Evolutionary conservation across 1,140 invertebrate species (phyloP).

Genomic region (Pseudomyrmex cubaensis): DNA sequence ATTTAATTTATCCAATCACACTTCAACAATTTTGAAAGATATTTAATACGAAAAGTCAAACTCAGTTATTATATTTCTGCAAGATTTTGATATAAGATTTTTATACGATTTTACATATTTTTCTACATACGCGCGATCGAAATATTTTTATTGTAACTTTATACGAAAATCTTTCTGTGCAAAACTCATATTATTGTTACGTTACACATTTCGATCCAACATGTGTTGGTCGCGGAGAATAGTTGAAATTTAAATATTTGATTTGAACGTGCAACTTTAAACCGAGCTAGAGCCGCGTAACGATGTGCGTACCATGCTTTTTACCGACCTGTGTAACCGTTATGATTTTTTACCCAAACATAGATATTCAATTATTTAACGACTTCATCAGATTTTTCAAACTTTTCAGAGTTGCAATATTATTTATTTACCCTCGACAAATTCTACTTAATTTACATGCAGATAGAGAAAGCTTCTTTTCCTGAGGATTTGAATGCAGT

Average conservation of each 20-base stretch:
- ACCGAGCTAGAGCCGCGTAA: conserved; percentile 32
- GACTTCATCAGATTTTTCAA: conserved; percentile 7
- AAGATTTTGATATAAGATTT: background rate
- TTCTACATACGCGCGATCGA: background rate
- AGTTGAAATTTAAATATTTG: conserved; percentile 50
- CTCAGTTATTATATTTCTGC: background rate
- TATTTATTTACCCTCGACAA: background rate
- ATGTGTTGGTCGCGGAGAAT: background rate
- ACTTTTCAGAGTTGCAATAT: conserved; percentile 5
- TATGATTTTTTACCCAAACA: conserved; percentile 22
- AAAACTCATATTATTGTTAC: conserved; percentile 29
- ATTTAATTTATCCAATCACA: too few relatives aligned
- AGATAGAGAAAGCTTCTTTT: background rate
- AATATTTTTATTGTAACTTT: conserved; percentile 1
- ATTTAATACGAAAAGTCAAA: too few relatives aligned
- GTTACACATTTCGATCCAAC: conserved; percentile 18
- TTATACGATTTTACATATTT: background rate
- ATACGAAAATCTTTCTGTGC: background rate
- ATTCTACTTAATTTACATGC: background rate
- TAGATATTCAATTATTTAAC: conserved; percentile 34
- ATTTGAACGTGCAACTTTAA: conserved; percentile 30
- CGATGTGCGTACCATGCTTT: conserved; percentile 46
- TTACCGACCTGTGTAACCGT: conserved; percentile 21
- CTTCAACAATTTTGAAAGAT: too few relatives aligned
- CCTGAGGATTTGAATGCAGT: background rate